Evolutionary conservation across 2,888 invertebrate genomes (phyloP).

Genomic region (Escarpia spicata): DNA sequence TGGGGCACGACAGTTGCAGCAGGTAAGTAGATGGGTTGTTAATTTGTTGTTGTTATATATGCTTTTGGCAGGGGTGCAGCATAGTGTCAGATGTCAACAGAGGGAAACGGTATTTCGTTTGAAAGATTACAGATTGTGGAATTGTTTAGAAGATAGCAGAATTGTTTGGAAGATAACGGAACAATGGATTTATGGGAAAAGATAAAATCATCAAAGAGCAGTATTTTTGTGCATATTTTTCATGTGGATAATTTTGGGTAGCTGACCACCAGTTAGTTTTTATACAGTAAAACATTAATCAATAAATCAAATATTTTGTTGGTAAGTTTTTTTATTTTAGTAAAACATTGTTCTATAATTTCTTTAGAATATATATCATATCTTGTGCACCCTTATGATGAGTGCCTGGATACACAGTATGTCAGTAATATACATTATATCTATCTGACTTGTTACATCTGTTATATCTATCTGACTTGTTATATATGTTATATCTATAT

Average conservation of each 20-base stretch:
- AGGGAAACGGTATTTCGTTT: neutral
- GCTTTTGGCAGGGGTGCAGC: neutral
- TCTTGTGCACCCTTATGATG: too few relatives aligned
- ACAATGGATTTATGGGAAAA: neutral
- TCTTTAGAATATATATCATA: neutral
- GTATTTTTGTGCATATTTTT: neutral
- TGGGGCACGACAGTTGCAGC: slow-evolving; percentile 54
- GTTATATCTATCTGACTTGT: too few relatives aligned
- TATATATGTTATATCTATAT: too few relatives aligned
- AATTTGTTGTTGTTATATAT: neutral
- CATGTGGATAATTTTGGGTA: too few relatives aligned
- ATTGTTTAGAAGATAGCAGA: too few relatives aligned
- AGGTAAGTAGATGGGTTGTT: slow-evolving; percentile 45
- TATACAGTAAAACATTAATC: too few relatives aligned
- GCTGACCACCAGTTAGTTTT: too few relatives aligned
- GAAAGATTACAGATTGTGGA: neutral
- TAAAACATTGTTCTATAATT: neutral
- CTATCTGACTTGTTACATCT: too few relatives aligned
- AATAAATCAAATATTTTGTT: neutral
- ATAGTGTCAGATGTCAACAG: neutral
- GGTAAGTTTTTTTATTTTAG: neutral
- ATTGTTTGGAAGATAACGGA: neutral
- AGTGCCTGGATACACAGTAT: too few relatives aligned
- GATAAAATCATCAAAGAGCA: neutral
- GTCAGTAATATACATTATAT: too few relatives aligned